phyloP scores from a whole-genome alignment of 2,888 invertebrate genomes.

The Bombylius major region DNA sequence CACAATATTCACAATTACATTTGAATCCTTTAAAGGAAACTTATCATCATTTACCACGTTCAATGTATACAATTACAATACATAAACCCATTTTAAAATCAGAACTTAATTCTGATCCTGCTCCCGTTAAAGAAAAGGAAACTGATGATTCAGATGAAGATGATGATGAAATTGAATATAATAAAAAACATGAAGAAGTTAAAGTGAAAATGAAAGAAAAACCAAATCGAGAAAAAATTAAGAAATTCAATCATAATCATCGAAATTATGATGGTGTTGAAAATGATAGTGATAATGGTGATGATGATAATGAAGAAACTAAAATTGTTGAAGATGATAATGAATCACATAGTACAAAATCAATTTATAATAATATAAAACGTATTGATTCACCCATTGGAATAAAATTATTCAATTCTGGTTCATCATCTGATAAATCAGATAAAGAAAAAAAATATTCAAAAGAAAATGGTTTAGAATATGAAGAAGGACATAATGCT shows the following conservation, averaged over 20 bases:
- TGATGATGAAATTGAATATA: not conserved
- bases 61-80: not conserved
- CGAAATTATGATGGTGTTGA: not conserved
- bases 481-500: not conserved
- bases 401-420: constrained; percentile 1
- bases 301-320: not conserved
- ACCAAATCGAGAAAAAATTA: too few species aligned
- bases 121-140: too few species aligned
- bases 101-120: too few species aligned
- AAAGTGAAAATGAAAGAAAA: too few species aligned
- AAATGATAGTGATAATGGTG: not conserved
- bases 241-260: not conserved
- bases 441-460: not conserved
- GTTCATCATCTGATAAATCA: not conserved
- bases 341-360: not conserved
- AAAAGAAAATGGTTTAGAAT: not conserved
- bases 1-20: not conserved
- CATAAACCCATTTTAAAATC: too few species aligned
- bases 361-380: not conserved
- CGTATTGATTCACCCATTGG: not conserved
- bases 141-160: not conserved
- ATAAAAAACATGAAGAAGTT: too few species aligned
- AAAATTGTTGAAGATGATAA: not conserved
- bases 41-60: not conserved
- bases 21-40: not conserved